A percentile compares a stretch with the other conserved stretches of the same genome.
phyloP scores from a whole-genome alignment of 2,888 invertebrate species.

The Lasioglossum lativentre region DNA sequence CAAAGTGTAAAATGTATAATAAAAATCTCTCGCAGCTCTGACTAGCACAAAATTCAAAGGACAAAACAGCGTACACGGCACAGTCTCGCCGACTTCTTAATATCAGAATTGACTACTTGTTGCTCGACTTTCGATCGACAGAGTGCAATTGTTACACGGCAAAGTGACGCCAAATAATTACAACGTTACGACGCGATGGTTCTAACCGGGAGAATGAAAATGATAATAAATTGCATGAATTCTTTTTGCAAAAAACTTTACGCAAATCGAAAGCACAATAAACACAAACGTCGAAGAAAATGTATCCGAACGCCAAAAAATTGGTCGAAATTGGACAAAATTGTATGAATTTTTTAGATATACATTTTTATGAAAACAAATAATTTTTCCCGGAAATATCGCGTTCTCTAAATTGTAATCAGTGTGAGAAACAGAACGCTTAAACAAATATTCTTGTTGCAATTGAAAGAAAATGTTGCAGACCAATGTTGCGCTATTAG shows the following conservation, averaged over 20 bases:
- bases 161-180: not conserved
- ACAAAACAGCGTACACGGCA: not conserved
- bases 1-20: not conserved
- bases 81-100: not conserved
- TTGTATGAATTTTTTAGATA: not conserved
- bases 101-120: not conserved
- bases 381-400: too few species aligned
- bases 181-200: not conserved
- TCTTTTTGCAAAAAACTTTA: not conserved
- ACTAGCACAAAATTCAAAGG: not conserved
- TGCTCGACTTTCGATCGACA: not conserved
- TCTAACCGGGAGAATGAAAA: not conserved
- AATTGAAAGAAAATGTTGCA: not conserved
- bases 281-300: not conserved
- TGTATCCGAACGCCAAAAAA: not conserved
- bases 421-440: not conserved
- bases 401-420: too few species aligned
- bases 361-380: not conserved
- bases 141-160: not conserved
- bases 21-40: not conserved
- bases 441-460: not conserved
- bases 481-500: not conserved
- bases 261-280: not conserved
- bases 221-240: not conserved
- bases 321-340: not conserved